A percentile compares a stretch with the other conserved stretches of the same genome.
Evolutionary conservation across 1,140 invertebrate genomes (phyloP).

Genomic region (Drosophila triauraria): DNA sequence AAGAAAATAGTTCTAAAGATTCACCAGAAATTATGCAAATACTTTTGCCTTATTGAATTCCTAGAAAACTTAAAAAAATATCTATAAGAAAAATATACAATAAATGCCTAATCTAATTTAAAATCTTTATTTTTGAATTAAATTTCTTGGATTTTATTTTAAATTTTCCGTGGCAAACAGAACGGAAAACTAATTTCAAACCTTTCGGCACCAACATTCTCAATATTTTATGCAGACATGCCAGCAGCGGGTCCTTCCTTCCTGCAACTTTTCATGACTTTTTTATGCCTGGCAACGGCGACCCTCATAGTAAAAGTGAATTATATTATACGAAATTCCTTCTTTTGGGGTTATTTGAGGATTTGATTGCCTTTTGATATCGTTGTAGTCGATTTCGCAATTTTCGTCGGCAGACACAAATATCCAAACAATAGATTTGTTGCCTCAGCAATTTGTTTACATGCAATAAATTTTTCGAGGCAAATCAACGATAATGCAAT

Average conservation of each 20-base stretch:
- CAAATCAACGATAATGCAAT: constrained; percentile 80
- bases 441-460: constrained; percentile 72
- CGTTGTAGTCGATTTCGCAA: constrained; percentile 37
- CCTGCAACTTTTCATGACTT: constrained; percentile 31
- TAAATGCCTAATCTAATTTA: too few relatives aligned
- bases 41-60: too few relatives aligned
- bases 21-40: too few relatives aligned
- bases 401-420: constrained; percentile 29
- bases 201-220: constrained; percentile 4
- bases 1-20: too few relatives aligned
- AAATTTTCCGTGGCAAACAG: background rate
- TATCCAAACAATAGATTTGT: constrained; percentile 68
- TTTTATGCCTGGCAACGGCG: constrained; percentile 32
- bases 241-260: constrained; percentile 20
- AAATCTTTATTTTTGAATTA: background rate
- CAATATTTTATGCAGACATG: constrained; percentile 27
- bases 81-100: too few relatives aligned
- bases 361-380: constrained; percentile 73
- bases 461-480: constrained; percentile 72
- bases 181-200: constrained; percentile 15
- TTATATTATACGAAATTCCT: constrained; percentile 55
- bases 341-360: constrained; percentile 38
- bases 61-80: too few relatives aligned
- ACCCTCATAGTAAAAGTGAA: constrained; percentile 43
- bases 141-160: background rate